Percentiles rank a stretch among this genome's conserved stretches.
These are phyloP conservation scores for Nicator chloris DNA, from an alignment of 2,113 vertebrate genomes.

Conservation along the genomic window DNA sequence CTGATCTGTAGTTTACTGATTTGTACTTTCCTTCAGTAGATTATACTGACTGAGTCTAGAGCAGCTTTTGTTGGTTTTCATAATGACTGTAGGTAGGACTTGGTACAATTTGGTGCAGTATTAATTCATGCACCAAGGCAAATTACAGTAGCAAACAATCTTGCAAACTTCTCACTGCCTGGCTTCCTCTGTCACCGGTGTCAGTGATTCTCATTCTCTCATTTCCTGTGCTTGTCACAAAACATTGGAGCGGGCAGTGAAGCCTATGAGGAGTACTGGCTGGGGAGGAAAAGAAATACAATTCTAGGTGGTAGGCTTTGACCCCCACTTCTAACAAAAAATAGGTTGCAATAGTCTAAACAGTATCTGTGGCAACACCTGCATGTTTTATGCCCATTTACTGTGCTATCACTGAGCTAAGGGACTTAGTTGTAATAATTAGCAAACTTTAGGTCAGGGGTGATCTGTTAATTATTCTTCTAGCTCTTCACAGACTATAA, in stretches of 20 bases:
- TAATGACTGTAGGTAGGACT: not conserved
- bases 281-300: not conserved
- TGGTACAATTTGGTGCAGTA: not conserved
- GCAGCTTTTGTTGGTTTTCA: not conserved
- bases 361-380: not conserved
- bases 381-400: not conserved
- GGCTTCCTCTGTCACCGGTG: not conserved
- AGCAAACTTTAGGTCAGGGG: not conserved
- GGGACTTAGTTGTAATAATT: not conserved
- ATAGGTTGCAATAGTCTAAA: not conserved
- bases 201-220: not conserved
- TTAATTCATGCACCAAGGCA: not conserved
- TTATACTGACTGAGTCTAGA: not conserved
- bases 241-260: not conserved
- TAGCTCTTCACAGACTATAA: not conserved
- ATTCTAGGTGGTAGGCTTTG: not conserved
- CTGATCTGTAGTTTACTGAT: not conserved
- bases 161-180: not conserved
- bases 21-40: not conserved
- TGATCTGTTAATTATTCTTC: not conserved
- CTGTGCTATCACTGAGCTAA: not conserved
- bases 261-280: not conserved
- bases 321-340: not conserved
- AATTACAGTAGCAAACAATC: not conserved
- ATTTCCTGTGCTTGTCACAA: slow-evolving; percentile 14